These are phyloP conservation scores for Orientallactaga bullata DNA, from an alignment of 2,113 vertebrate genomes.

Conservation along the genomic window DNA sequence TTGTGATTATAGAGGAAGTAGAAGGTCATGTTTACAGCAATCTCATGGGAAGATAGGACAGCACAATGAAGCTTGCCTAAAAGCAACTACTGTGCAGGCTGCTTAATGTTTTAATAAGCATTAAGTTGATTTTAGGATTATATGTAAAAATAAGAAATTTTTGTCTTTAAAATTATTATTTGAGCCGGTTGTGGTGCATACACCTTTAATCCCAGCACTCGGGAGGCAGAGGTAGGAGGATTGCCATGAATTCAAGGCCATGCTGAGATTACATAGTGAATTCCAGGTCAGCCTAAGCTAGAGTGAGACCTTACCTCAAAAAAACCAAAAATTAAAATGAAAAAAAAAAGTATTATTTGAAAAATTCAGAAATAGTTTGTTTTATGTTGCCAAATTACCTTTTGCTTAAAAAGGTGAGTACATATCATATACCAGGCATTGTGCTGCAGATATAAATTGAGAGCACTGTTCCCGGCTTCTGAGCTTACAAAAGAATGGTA, in stretches of 20 bases:
- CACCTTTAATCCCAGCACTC: too few species aligned
- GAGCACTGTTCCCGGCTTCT: not conserved
- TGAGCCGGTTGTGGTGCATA: not conserved
- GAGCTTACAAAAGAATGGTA: not conserved
- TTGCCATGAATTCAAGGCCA: too few species aligned
- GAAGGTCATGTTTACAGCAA: not conserved
- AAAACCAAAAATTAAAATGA: too few species aligned
- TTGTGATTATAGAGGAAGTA: not conserved
- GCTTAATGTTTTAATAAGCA: slow-evolving; percentile 28
- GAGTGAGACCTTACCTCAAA: too few species aligned
- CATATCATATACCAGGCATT: not conserved
- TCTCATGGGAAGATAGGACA: not conserved
- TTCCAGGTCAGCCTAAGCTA: too few species aligned
- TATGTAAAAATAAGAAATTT: not conserved
- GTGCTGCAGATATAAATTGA: not conserved
- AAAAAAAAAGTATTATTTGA: not conserved
- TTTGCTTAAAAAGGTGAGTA: slow-evolving; percentile 20
- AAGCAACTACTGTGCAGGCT: not conserved
- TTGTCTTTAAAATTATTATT: not conserved
- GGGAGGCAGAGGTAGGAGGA: too few species aligned
- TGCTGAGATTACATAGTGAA: too few species aligned
- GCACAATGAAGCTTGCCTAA: not conserved
- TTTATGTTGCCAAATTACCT: slow-evolving; percentile 26
- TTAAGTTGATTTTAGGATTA: not conserved
- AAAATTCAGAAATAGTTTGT: slow-evolving; percentile 32